Evolutionary conservation across 2,797 vertebrate species (phyloP).

Genomic region (Melanotaenia pygmaea): DNA sequence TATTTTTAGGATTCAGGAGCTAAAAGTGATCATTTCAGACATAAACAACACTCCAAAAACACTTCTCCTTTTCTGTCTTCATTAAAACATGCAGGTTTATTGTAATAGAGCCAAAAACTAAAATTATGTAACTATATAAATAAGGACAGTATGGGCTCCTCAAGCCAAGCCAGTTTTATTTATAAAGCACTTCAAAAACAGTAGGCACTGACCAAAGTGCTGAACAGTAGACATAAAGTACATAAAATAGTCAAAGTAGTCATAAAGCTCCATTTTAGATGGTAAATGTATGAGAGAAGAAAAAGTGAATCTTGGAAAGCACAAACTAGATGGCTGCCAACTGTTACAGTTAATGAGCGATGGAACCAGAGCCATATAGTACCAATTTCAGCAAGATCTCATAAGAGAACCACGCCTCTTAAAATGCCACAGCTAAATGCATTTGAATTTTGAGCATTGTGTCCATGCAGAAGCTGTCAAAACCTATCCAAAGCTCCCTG

Average conservation of each 20-base stretch:
- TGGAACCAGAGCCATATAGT: not conserved
- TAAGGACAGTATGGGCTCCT: not conserved
- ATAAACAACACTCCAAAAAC: no score
- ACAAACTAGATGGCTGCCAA: not conserved
- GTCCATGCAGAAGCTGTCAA: constrained; percentile 28
- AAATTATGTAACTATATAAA: not conserved
- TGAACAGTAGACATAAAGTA: no score
- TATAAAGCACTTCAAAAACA: no score
- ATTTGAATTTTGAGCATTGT: constrained; percentile 7
- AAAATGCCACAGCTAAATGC: not conserved
- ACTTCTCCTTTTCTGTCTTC: no score
- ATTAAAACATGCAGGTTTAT: not conserved
- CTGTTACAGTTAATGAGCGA: constrained; percentile 6
- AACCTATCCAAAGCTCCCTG: constrained; percentile 10
- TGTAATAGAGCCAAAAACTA: not conserved
- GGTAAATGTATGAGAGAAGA: not conserved
- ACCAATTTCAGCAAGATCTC: not conserved
- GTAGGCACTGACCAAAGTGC: no score
- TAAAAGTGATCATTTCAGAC: no score
- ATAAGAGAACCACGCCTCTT: not conserved
- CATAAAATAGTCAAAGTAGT: no score
- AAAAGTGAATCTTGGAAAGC: not conserved
- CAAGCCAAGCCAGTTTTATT: no score
- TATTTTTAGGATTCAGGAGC: no score
- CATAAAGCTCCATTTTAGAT: not conserved